Percentiles rank a stretch among this genome's conserved stretches.
phyloP scores from a whole-genome alignment of 2,888 invertebrate species.

The Erebia palarica region DNA sequence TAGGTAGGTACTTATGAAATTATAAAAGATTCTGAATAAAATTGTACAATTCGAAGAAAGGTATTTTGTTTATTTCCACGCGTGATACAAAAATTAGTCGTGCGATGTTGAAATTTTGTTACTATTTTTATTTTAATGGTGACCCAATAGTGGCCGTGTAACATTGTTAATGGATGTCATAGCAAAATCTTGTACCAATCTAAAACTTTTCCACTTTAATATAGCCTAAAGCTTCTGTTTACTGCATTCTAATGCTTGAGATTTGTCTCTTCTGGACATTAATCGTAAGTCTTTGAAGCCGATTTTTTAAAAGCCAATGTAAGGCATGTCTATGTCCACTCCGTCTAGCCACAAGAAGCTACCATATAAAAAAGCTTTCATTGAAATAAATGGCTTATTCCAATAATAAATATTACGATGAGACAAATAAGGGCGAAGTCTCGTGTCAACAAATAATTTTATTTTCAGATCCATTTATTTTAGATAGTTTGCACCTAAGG shows the following conservation, averaged over 20 bases:
- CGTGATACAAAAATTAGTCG: conserved; percentile 19
- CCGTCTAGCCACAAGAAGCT: neutral
- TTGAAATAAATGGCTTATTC: neutral
- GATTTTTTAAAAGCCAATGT: too few species aligned
- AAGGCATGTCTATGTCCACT: too few species aligned
- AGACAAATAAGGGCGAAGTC: neutral
- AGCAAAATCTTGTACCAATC: conserved; percentile 42
- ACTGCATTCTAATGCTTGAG: neutral
- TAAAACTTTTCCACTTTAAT: conserved; percentile 32
- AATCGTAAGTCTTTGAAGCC: neutral
- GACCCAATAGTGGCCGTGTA: conserved; percentile 38
- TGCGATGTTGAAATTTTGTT: conserved; percentile 32
- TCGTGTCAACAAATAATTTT: conserved; percentile 1
- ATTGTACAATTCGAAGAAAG: conserved; percentile 14
- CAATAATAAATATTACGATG: neutral
- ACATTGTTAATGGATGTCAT: conserved; percentile 43
- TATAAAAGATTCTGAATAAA: conserved; percentile 10
- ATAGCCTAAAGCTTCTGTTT: neutral
- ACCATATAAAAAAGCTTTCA: neutral
- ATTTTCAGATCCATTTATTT: neutral
- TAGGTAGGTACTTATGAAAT: neutral
- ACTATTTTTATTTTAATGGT: conserved; percentile 33
- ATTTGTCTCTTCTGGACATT: neutral
- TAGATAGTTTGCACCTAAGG: conserved; percentile 9
- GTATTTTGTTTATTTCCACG: conserved; percentile 21